Percentiles rank a stretch among this genome's conserved stretches.
Conservation (phyloP, 2,113 vertebrate species). For the Planiliza haematocheilus region DNA sequence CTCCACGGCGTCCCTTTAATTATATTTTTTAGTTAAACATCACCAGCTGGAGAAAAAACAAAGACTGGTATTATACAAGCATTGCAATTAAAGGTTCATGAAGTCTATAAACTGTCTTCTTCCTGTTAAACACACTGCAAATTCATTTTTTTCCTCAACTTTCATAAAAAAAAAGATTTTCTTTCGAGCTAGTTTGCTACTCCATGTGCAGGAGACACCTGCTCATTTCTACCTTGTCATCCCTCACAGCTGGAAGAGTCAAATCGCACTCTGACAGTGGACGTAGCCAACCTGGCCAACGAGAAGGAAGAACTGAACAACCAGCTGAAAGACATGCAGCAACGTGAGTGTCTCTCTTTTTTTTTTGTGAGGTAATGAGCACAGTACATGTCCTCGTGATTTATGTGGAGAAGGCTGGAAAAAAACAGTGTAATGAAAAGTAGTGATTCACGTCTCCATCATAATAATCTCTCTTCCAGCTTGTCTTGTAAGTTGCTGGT, state of each 20-base stretch:
- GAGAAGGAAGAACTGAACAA: slow-evolving; percentile 98
- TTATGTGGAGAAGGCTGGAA: neutral
- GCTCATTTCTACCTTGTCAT: neutral
- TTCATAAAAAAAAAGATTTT: too few species aligned
- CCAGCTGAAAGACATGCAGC: slow-evolving; percentile 91
- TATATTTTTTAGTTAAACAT: too few species aligned
- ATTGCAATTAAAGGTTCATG: too few species aligned
- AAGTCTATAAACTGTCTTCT: neutral
- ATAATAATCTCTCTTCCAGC: neutral
- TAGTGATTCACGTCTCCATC: slow-evolving; percentile 1
- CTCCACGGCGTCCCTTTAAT: neutral
- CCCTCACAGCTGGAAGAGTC: slow-evolving; percentile 91
- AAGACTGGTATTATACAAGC: too few species aligned
- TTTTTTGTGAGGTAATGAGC: slow-evolving; percentile 25
- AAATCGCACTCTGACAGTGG: slow-evolving; percentile 93
- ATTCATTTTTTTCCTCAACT: too few species aligned
- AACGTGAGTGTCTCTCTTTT: slow-evolving; percentile 85
- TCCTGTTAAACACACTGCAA: neutral
- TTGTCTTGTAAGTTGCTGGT: slow-evolving; percentile 4
- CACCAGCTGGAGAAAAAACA: too few species aligned
- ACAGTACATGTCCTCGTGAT: neutral
- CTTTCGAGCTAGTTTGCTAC: too few species aligned
- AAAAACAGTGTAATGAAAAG: slow-evolving; percentile 8
- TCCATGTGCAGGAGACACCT: neutral
- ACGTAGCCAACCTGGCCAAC: slow-evolving; percentile 94